Evolutionary conservation across 2,888 invertebrate genomes (phyloP), one percentile per base, ranked within the genome.

Genomic region (Adelphocoris suturalis): DNA sequence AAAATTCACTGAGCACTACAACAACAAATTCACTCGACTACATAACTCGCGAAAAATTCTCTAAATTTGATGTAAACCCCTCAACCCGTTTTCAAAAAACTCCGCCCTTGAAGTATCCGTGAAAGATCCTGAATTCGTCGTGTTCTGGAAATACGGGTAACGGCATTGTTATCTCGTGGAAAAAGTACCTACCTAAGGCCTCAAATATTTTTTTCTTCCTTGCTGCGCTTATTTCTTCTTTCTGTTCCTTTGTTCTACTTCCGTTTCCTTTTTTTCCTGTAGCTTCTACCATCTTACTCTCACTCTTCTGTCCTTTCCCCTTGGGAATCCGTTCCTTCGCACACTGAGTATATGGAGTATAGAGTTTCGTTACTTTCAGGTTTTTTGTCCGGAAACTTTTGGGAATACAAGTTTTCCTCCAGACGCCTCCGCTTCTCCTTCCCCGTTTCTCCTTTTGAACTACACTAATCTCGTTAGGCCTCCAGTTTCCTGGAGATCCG

Each of bases 381-480:
- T 61, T 61, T 61, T 61, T 19, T 16, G 5, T 16, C n/a, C 4
- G 19, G 61, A 9, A 19, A 61, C 61, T 61, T 61, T 61, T 19
- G 61, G 61, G 61, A 61, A 19, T 61, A 61, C 61, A 19, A 61
- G 61, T 16, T 61, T 61, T 61, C n/a, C 61, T 16, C 19, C 61
- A 19, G 16, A 19, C 19, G n/a, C 52, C 52, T 52, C 16, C 61
- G 19, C 19, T 61, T 19, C 19, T 9, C 19, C 19, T n/a, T n/a
- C 11, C n/a, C 61, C 61, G 9, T 61, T 19, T 7, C 61, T n/a
- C 16, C 61, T 61, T 61, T n/a, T n/a, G 61, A 61, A 61, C 61
- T 61, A 61, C 61, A n/a, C 61, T 61, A 61, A 61, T 61, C 61
- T 61, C 61, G 61, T 61, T 61, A 61, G 61, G n/a, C 61, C 61